Evolutionary conservation across 2,797 vertebrate species (phyloP).

Genomic region (Zenarchopterus dispar): DNA sequence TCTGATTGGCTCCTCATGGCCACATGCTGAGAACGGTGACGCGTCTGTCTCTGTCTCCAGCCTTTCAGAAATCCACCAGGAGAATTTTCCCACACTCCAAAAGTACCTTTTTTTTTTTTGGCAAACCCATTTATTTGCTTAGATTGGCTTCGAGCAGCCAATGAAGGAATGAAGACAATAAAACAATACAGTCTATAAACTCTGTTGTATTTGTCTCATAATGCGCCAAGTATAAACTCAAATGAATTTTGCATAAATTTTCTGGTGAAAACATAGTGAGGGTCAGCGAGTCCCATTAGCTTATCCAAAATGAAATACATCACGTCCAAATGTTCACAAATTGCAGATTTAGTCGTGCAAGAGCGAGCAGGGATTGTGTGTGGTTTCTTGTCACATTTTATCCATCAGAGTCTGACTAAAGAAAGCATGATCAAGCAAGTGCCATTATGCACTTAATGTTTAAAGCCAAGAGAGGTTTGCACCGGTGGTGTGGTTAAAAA

Average conservation of each 20-base stretch:
- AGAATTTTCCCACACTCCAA: conserved; percentile 37
- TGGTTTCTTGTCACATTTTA: conserved; percentile 26
- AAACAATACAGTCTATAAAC: conserved; percentile 44
- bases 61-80: conserved; percentile 39
- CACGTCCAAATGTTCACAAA: conserved; percentile 21
- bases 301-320: conserved; percentile 5
- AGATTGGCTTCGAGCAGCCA: conserved; percentile 42
- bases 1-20: conserved; percentile 48
- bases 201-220: conserved; percentile 34
- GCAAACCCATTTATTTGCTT: conserved; percentile 53
- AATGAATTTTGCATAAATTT: conserved; percentile 34
- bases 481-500: conserved; percentile 45
- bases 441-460: conserved; percentile 47
- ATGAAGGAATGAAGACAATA: conserved; percentile 25
- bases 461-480: conserved; percentile 47
- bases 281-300: conserved; percentile 16
- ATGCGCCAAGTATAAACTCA: conserved; percentile 31
- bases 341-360: conserved; percentile 13
- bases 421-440: conserved; percentile 38
- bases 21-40: conserved; percentile 42
- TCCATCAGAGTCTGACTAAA: conserved; percentile 29
- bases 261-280: conserved; percentile 43
- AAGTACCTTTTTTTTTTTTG: conserved; percentile 43
- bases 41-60: conserved; percentile 34
- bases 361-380: conserved; percentile 24